A percentile compares a stretch with the other conserved stretches of the same genome.
Evolutionary conservation across 2,888 invertebrate species (phyloP).

Genomic region (Meganola albula): DNA sequence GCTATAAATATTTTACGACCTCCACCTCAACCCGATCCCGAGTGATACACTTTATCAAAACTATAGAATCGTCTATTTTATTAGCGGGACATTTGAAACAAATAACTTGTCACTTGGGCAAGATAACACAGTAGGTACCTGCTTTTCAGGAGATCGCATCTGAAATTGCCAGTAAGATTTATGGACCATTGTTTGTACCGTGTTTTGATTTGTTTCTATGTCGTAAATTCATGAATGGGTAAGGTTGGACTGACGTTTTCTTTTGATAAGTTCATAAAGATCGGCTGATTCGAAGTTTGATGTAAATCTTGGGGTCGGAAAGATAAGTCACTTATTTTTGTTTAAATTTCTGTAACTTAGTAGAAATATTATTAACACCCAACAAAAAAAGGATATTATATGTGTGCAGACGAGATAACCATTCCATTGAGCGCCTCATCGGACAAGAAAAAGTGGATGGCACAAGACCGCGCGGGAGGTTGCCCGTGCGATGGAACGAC

Average conservation of each 20-base stretch:
- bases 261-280: constrained; percentile 30
- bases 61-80: constrained; percentile 27
- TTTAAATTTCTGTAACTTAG: no score
- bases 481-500: no score
- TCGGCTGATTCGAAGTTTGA: constrained; percentile 18
- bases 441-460: no score
- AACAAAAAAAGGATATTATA: no score
- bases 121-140: constrained; percentile 46
- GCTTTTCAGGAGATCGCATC: constrained; percentile 55
- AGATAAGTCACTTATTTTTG: no score
- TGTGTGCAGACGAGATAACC: no score
- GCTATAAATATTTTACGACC: not conserved
- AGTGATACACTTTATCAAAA: constrained; percentile 23
- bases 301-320: no score
- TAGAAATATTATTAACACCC: no score
- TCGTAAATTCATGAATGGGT: constrained; percentile 53
- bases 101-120: constrained; percentile 31
- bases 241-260: constrained; percentile 38
- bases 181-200: constrained; percentile 54
- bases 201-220: constrained; percentile 61
- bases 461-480: no score
- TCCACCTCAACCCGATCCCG: constrained; percentile 4
- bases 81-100: constrained; percentile 30
- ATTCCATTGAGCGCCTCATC: no score
- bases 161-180: constrained; percentile 63